A percentile compares a stretch with the other conserved stretches of the same genome.
These are phyloP conservation scores for Zaprionus obscuricornis DNA, from an alignment of 2,888 invertebrate species.

Conservation along the genomic window DNA sequence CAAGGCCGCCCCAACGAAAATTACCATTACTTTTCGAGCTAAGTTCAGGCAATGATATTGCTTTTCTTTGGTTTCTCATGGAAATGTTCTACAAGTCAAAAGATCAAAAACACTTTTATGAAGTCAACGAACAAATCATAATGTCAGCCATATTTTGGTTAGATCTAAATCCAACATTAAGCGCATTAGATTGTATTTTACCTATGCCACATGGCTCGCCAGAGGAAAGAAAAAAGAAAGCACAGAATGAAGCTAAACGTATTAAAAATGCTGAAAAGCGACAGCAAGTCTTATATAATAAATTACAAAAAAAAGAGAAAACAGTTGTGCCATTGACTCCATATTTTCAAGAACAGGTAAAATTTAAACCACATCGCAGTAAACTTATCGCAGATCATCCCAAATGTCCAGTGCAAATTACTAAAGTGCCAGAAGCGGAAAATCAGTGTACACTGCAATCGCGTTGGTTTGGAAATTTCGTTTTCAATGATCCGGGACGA, in stretches of 20 bases:
- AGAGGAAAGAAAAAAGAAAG: slow-evolving; percentile 11
- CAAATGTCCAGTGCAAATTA: not conserved
- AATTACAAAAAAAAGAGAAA: too few relatives aligned
- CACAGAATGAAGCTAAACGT: not conserved
- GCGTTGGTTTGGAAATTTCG: slow-evolving; percentile 61
- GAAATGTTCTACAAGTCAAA: slow-evolving; percentile 73
- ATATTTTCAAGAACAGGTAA: too few relatives aligned
- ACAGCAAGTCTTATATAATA: too few relatives aligned
- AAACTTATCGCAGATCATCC: slow-evolving; percentile 1
- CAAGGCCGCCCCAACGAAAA: slow-evolving; percentile 42
- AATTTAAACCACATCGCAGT: too few relatives aligned
- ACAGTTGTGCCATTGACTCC: too few relatives aligned
- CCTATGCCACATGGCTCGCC: slow-evolving; percentile 59
- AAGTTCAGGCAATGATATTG: slow-evolving; percentile 80
- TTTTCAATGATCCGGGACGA: not conserved
- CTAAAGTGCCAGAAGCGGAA: not conserved
- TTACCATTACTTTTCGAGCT: slow-evolving; percentile 59
- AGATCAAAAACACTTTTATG: slow-evolving; percentile 41
- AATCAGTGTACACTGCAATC: not conserved
- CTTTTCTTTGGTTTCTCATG: slow-evolving; percentile 82
- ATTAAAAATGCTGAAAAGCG: not conserved
- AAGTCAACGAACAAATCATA: slow-evolving; percentile 79
- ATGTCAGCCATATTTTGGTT: slow-evolving; percentile 78
- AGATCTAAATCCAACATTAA: slow-evolving; percentile 78
- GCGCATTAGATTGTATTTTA: slow-evolving; percentile 77